phyloP scores from a whole-genome alignment of 1,140 invertebrate species.

The Harlomillsia oculata region DNA sequence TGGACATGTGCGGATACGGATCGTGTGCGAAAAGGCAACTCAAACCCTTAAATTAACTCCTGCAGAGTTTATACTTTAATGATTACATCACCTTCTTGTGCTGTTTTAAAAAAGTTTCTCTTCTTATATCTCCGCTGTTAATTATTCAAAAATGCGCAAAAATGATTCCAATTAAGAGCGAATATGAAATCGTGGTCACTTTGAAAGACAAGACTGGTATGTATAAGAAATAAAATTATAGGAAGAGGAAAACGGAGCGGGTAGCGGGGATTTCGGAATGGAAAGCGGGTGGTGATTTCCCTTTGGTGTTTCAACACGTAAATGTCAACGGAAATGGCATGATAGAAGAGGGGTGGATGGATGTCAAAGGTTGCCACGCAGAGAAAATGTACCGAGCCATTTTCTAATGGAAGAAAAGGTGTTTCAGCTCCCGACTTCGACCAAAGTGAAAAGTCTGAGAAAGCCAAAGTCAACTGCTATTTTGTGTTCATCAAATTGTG shows the following conservation, averaged over 20 bases:
- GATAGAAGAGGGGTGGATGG: conserved; percentile 1
- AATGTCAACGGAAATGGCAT: conserved; percentile 19
- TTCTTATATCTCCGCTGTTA: no score
- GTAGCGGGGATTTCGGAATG: background rate
- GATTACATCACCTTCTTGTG: no score
- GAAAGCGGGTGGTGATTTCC: background rate
- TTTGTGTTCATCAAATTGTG: background rate
- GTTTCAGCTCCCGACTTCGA: background rate
- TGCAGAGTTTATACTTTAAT: no score
- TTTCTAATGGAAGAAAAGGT: background rate
- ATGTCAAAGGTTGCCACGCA: conserved; percentile 18
- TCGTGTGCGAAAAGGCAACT: no score
- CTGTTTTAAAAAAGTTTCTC: no score
- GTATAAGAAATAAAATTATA: background rate
- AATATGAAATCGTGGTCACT: background rate
- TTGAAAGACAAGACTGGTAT: background rate
- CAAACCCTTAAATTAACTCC: no score
- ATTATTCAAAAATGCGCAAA: no score
- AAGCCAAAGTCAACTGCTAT: background rate
- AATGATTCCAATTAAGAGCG: background rate
- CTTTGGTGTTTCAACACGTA: background rate
- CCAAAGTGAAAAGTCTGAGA: background rate
- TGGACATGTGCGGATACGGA: no score
- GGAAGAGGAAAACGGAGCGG: background rate
- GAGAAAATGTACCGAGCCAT: background rate